A percentile compares a stretch with the other conserved stretches of the same genome.
Evolutionary conservation across 2,888 invertebrate genomes (phyloP).

Genomic region (Blera fallax): DNA sequence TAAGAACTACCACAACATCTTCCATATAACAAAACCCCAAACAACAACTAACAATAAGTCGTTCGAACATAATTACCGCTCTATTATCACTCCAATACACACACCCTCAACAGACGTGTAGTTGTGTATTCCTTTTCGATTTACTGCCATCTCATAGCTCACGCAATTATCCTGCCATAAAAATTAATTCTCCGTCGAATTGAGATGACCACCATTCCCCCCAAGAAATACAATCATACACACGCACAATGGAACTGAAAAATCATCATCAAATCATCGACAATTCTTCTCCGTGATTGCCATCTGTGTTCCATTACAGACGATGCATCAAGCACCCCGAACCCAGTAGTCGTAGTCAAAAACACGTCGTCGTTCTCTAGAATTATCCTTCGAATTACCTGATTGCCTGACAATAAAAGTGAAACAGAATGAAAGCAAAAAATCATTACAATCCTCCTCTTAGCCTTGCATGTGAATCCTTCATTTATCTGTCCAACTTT

Average conservation of each 20-base stretch:
- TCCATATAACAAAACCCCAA: constrained; percentile 13
- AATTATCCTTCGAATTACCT: constrained; percentile 60
- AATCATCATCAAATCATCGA: constrained; percentile 66
- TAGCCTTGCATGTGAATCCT: constrained; percentile 61
- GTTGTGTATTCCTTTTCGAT: constrained; percentile 48
- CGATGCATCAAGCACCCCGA: constrained; percentile 42
- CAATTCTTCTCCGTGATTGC: constrained; percentile 13
- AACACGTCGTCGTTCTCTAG: constrained; percentile 6
- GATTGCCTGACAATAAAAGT: constrained; percentile 71
- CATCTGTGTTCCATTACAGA: constrained; percentile 32
- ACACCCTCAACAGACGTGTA: constrained; percentile 9
- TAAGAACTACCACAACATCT: not conserved
- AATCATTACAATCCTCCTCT: constrained; percentile 53
- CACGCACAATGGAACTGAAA: constrained; percentile 24
- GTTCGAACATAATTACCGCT: constrained; percentile 62
- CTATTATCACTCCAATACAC: constrained; percentile 48
- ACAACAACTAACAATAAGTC: constrained; percentile 60
- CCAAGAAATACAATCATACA: not conserved
- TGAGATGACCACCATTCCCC: constrained; percentile 54
- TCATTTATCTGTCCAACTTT: constrained; percentile 56
- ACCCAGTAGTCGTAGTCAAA: constrained; percentile 31
- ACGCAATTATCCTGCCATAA: constrained; percentile 66
- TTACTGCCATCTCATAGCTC: constrained; percentile 68
- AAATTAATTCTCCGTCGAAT: constrained; percentile 39
- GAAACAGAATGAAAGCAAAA: constrained; percentile 58